phyloP scores from a whole-genome alignment of 2,113 vertebrate species.

The Isurus oxyrinchus region DNA sequence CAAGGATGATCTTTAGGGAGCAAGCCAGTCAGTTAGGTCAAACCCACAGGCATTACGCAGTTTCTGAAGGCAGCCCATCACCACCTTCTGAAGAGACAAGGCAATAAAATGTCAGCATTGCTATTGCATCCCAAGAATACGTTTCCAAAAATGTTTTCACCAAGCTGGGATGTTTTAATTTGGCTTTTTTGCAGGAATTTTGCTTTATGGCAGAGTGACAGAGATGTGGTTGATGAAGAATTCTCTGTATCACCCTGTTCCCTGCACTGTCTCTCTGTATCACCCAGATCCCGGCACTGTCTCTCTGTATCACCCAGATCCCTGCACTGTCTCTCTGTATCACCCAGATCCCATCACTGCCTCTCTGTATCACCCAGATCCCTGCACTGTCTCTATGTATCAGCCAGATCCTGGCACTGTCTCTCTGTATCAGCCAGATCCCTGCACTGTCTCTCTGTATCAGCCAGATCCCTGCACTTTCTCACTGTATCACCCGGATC shows the following conservation, averaged over 20 bases:
- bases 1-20: neutral
- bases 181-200: neutral
- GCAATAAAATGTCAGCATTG: neutral
- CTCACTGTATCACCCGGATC: too few relatives aligned
- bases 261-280: too few relatives aligned
- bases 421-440: too few relatives aligned
- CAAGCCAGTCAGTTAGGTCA: neutral
- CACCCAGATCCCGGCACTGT: too few relatives aligned
- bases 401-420: too few relatives aligned
- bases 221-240: neutral
- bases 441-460: too few relatives aligned
- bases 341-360: too few relatives aligned
- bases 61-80: neutral
- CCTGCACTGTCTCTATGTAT: too few relatives aligned
- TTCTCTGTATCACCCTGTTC: neutral
- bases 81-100: neutral
- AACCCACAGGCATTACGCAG: neutral
- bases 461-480: too few relatives aligned
- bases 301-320: too few relatives aligned
- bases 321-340: too few relatives aligned
- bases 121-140: neutral
- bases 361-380: too few relatives aligned
- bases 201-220: neutral
- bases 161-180: neutral
- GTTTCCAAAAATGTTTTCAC: neutral